A percentile compares a stretch with the other conserved stretches of the same genome.
These are phyloP conservation scores for Gephyroberyx darwinii DNA, from an alignment of 2,797 vertebrate species.

Conservation along the genomic window DNA sequence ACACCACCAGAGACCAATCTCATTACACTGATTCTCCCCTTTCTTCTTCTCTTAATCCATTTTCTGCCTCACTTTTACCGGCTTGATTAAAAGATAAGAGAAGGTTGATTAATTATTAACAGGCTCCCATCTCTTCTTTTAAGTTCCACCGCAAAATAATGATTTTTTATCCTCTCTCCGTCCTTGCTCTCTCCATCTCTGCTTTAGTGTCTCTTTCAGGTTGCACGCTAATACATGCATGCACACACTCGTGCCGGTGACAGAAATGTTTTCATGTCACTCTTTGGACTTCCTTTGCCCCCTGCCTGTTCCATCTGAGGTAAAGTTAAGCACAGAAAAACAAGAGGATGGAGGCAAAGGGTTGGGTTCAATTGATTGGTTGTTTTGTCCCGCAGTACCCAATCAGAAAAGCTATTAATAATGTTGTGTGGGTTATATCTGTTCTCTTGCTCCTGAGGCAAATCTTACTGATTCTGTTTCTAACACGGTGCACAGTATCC, in stretches of 20 bases:
- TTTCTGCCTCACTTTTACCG: conserved; percentile 66
- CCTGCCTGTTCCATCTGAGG: conserved; percentile 37
- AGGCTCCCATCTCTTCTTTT: conserved; percentile 56
- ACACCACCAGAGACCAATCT: conserved; percentile 60
- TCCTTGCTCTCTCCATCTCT: conserved; percentile 36
- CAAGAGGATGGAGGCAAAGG: conserved; percentile 28
- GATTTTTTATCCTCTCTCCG: conserved; percentile 17
- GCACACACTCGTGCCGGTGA: conserved; percentile 52
- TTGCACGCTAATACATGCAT: conserved; percentile 45
- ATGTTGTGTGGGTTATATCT: not conserved
- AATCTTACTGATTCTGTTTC: conserved; percentile 1
- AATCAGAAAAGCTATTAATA: conserved; percentile 18
- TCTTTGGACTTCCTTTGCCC: conserved; percentile 27
- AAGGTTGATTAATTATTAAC: conserved; percentile 74
- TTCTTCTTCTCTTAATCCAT: conserved; percentile 60
- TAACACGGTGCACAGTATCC: not conserved
- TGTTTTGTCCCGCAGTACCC: conserved; percentile 26
- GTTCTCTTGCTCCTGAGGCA: not conserved
- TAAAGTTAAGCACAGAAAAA: conserved; percentile 26
- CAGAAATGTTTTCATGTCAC: conserved; percentile 49
- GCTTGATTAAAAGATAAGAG: conserved; percentile 79
- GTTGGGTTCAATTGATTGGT: conserved; percentile 49
- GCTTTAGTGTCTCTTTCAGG: conserved; percentile 40
- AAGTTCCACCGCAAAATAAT: conserved; percentile 39
- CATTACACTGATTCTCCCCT: conserved; percentile 51